Conservation (phyloP, 2,113 vertebrate species). For the Odocoileus hemionus region DNA sequence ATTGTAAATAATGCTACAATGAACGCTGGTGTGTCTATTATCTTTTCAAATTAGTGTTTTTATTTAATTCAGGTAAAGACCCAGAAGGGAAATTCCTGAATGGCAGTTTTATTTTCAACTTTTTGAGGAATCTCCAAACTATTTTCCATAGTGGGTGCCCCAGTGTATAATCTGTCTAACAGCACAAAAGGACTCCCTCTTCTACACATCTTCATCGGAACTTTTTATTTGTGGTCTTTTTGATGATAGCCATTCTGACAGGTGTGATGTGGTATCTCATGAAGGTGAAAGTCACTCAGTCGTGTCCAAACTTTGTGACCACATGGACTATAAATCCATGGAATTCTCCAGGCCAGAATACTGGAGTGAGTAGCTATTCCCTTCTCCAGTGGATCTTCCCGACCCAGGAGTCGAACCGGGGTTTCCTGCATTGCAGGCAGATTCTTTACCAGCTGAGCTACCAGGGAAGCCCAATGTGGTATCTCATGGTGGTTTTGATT, state of each 20-base stretch:
- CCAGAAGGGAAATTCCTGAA: not conserved
- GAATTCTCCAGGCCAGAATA: not conserved
- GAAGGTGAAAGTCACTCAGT: not conserved
- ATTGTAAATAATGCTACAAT: not conserved
- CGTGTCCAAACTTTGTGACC: not conserved
- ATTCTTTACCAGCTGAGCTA: not conserved
- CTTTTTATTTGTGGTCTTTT: not conserved
- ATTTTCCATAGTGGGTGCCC: not conserved
- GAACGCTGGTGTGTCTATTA: not conserved
- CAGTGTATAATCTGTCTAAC: not conserved
- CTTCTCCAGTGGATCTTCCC: not conserved
- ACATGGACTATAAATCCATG: not conserved
- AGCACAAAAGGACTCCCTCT: not conserved
- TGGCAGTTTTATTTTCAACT: not conserved
- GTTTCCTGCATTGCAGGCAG: not conserved
- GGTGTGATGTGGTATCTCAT: not conserved
- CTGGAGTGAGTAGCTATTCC: not conserved
- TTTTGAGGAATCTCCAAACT: not conserved
- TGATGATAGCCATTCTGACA: not conserved
- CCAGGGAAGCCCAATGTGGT: not conserved
- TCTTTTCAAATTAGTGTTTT: not conserved
- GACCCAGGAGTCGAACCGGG: accelerated
- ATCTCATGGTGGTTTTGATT: not conserved
- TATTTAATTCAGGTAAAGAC: not conserved
- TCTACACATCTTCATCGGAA: not conserved